Base-by-base conservation (phyloP, 2,888 invertebrate species). In the Chesias legatella region DNA sequence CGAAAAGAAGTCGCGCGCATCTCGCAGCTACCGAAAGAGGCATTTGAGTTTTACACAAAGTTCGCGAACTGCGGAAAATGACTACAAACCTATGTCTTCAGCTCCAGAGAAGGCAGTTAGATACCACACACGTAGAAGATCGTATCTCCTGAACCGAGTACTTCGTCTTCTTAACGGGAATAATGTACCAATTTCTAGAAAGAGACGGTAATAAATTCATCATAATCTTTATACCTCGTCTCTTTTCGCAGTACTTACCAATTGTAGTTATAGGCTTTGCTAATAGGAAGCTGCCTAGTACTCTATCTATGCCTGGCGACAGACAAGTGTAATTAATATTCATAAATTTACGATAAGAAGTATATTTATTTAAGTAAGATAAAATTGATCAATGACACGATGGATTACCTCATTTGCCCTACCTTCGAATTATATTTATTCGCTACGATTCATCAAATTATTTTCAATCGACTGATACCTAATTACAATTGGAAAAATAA, bases 141-240 rank as follows among this genome's bases (percentile, higher is more conserved):
- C 71, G 0, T 67, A 71, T 44, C 39, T 72, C 1, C 52, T 79
- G n/a, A 63, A 67, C 28, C 70, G 63, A 50, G 65, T 80, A 54
- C 67, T 77, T 24, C 62, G 63, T 29, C 45, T 77, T 28, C 53
- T 79, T n/a, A 77, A 78, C 39, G 69, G 63, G 48, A 72, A 70
- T 17, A 17, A 54, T 53, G 65, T 32, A 51, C 54, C 61, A 48
- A 26, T 24, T 4, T 53, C 58, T 3, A 53, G 41, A 36, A 56
- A 51, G 36, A 54, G 46, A 33, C 34, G 11, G 20, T 29, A 46
- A 29, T 45, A 46, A 40, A 36, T 3, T 8, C 10, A 7, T 31
- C 1, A 30, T 30, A 8, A 10, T 13, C 6, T 10, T 10, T 1
- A 8, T 7, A 7, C 20, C 8, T 7, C 28, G 8, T 5, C n/a